Conservation (phyloP, 2,888 invertebrate species). For the Drosophila aldrichi region DNA sequence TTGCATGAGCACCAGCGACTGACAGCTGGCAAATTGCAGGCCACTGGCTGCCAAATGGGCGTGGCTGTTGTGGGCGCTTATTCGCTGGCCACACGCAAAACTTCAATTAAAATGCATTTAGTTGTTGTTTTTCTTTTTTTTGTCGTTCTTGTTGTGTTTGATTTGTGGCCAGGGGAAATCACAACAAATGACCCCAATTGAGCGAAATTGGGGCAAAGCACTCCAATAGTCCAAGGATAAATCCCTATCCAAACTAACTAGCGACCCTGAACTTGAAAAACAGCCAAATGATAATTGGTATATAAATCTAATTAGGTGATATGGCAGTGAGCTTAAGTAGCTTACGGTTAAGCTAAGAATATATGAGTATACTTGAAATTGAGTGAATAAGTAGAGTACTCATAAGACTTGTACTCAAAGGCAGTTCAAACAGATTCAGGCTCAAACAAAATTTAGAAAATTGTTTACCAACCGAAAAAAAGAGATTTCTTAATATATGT, state of each 20-base stretch:
- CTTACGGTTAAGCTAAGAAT: not conserved
- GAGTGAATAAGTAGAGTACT: not conserved
- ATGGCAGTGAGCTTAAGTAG: not conserved
- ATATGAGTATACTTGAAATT: not conserved
- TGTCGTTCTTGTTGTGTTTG: not conserved
- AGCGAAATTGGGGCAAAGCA: constrained; percentile 11
- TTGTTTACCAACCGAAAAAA: no score
- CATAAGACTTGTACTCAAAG: not conserved
- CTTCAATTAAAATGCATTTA: constrained; percentile 67
- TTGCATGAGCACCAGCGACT: constrained; percentile 39
- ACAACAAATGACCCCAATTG: constrained; percentile 34
- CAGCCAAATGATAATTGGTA: not conserved
- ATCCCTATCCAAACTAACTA: not conserved
- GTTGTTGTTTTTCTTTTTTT: not conserved
- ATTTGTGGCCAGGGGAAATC: constrained; percentile 26
- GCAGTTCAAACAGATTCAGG: not conserved
- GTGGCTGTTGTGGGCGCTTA: constrained; percentile 34
- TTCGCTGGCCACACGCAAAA: constrained; percentile 68
- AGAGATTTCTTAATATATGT: no score
- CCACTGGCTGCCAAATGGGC: constrained; percentile 3
- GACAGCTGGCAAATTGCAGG: constrained; percentile 70
- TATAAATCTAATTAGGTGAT: not conserved
- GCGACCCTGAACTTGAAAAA: constrained; percentile 24
- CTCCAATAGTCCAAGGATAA: constrained; percentile 6
- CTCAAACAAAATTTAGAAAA: no score